Conservation (phyloP, 2,113 vertebrate species). For the Bostrychus sinensis region DNA sequence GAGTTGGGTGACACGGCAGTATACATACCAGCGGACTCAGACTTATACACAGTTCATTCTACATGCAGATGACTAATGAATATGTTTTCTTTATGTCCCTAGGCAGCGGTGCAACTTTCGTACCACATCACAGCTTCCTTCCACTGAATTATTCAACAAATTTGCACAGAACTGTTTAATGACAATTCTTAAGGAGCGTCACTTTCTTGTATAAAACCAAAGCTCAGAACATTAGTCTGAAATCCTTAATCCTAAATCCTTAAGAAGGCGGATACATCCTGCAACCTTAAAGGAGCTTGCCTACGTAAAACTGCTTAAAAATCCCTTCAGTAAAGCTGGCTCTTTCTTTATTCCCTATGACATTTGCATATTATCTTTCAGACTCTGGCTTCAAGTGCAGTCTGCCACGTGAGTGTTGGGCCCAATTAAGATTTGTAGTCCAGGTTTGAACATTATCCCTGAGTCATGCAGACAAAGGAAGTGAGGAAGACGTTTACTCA, state of each 20-base stretch:
- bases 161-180: neutral
- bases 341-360: slow-evolving; percentile 16
- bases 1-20: neutral
- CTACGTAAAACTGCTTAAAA: slow-evolving; percentile 10
- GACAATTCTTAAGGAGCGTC: neutral
- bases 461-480: slow-evolving; percentile 28
- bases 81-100: neutral
- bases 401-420: neutral
- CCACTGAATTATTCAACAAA: neutral
- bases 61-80: neutral
- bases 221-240: neutral
- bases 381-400: neutral
- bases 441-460: slow-evolving; percentile 15
- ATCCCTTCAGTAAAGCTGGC: neutral
- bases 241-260: slow-evolving; percentile 3
- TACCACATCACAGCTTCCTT: neutral
- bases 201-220: neutral
- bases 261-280: slow-evolving; percentile 10
- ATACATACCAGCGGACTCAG: neutral
- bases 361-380: neutral
- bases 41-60: neutral
- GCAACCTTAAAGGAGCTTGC: slow-evolving; percentile 5
- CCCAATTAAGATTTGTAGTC: neutral
- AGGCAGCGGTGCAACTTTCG: neutral
- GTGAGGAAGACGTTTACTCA: slow-evolving; percentile 43